A percentile compares a stretch with the other conserved stretches of the same genome.
phyloP scores from a whole-genome alignment of 1,140 invertebrate genomes.

The Drosophila eugracilis region DNA sequence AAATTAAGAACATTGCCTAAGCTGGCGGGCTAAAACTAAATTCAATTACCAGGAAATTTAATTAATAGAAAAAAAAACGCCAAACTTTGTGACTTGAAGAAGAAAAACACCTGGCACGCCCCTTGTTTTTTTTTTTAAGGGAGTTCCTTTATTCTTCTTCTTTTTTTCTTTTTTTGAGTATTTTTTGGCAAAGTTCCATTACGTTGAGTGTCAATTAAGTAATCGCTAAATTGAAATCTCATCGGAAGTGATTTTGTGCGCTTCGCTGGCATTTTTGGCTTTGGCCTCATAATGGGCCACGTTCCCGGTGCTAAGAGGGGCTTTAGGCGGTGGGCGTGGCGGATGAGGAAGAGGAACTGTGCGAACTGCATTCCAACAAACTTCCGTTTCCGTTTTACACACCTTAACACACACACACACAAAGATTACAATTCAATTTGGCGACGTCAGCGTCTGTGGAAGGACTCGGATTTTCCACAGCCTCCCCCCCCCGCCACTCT shows the following conservation, averaged over 20 bases:
- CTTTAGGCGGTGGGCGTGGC: not conserved
- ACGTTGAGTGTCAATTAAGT: slow-evolving; percentile 81
- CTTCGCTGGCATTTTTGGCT: slow-evolving; percentile 54
- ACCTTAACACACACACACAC: slow-evolving; percentile 18
- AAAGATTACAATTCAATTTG: slow-evolving; percentile 67
- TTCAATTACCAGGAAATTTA: slow-evolving; percentile 37
- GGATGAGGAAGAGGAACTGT: slow-evolving; percentile 21
- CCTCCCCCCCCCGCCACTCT: not conserved
- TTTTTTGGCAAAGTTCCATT: slow-evolving; percentile 66
- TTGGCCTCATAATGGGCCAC: slow-evolving; percentile 53
- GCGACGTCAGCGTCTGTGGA: slow-evolving; percentile 58
- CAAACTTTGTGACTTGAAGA: slow-evolving; percentile 32
- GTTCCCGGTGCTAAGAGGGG: slow-evolving; percentile 14
- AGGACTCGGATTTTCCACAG: slow-evolving; percentile 3
- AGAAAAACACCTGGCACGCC: slow-evolving; percentile 34
- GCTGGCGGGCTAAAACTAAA: slow-evolving; percentile 6
- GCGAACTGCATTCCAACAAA: slow-evolving; percentile 74
- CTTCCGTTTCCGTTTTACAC: slow-evolving; percentile 72
- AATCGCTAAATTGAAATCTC: slow-evolving; percentile 81
- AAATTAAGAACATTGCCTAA: too few relatives aligned
- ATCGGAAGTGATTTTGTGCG: slow-evolving; percentile 81
- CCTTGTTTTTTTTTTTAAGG: not conserved
- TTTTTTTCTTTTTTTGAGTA: not conserved
- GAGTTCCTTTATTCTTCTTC: too few relatives aligned
- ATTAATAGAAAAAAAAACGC: slow-evolving; percentile 36